Base-by-base conservation (phyloP, 2,797 vertebrate genomes). In the Enteromius anoplus region DNA sequence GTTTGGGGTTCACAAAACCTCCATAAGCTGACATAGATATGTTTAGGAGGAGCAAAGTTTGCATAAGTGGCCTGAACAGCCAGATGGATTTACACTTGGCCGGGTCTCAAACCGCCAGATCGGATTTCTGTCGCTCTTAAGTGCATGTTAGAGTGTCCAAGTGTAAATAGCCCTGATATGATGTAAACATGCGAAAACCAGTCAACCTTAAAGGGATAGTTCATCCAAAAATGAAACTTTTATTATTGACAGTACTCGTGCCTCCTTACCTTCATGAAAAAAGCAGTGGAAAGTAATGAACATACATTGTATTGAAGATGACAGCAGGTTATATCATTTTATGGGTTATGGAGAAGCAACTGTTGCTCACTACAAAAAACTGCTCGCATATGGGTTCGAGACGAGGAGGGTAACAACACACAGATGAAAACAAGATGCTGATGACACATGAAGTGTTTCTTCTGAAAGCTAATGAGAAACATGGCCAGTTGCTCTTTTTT, bases 51-150 rank as follows among this genome's bases (percentile, higher is more conserved):
- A 47, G 62, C 19, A 49, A 68, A 34, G 45, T 68, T 69, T 69
- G 47, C 34, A 42, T 53, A 55, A 53, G 29, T 75, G 64, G 45
- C 64, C 47, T 40, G 64, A 68, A 79, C 47, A 80, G 65, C 64
- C 45, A 40, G 78, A 53, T 40, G 64, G 78, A 69, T 65, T 65
- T 65, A 78, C 42, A 64, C 42, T 78, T 65, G 26, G 76, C 76
- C 6, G 17, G 34, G 29, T 78, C 19, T 78, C 60, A 32, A 65
- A 62, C 17, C 42, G n/a, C 42, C 58, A 51, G 60, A 78, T 78
- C 6, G 11, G 19, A 45, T 78, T 65, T 49, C 58, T 34, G 26
- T n/a, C 40, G 4, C 26, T 65, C 17, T 78, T 47, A 69, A 37
- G 68, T 10, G 78, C 55, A 21, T 80, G 21, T 68, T 53, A 37